Evolutionary conservation across 2,113 vertebrate species (phyloP).

Genomic region (Sylvia atricapilla): DNA sequence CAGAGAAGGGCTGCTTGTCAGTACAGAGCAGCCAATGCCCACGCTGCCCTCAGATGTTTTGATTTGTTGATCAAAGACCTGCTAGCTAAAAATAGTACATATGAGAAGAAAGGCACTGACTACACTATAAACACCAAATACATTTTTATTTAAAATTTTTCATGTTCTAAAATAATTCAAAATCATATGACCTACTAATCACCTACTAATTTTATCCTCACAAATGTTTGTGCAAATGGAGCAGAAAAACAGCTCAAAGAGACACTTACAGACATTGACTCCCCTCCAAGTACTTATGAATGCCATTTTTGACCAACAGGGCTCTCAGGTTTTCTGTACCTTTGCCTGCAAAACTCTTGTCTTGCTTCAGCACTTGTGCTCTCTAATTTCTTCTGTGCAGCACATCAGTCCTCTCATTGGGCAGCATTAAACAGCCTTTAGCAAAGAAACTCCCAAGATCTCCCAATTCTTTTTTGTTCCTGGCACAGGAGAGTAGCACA

Average conservation of each 20-base stretch:
- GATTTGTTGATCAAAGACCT: neutral
- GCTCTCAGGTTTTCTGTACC: neutral
- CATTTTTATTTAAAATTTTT: neutral
- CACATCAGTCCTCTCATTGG: neutral
- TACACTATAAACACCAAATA: neutral
- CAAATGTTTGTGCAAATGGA: neutral
- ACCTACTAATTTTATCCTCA: neutral
- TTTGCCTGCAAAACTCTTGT: neutral
- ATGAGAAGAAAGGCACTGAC: neutral
- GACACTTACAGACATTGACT: neutral
- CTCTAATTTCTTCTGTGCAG: neutral
- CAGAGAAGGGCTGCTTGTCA: neutral
- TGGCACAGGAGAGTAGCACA: neutral
- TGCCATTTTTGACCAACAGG: neutral
- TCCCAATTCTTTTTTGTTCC: neutral
- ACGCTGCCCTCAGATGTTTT: accelerated
- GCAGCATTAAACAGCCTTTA: neutral
- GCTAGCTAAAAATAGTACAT: neutral
- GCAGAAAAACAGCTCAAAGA: neutral
- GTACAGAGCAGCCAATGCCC: neutral
- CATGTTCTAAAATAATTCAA: neutral
- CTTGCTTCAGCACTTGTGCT: neutral
- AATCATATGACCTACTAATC: neutral
- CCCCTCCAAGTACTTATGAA: neutral
- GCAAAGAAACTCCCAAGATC: neutral